phyloP scores from a whole-genome alignment of 1,140 invertebrate species.

The Heliconius congener region DNA sequence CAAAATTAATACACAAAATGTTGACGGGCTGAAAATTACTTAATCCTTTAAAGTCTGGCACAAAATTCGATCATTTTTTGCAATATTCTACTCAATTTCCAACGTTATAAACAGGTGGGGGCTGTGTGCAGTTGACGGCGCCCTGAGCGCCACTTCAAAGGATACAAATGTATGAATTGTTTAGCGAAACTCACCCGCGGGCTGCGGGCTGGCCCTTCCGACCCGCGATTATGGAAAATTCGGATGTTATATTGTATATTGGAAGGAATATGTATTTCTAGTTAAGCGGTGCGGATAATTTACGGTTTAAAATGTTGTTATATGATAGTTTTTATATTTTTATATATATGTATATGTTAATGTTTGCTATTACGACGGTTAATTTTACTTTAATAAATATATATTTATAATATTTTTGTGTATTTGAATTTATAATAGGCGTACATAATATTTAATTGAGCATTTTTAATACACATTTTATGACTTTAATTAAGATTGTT shows the following conservation, averaged over 20 bases:
- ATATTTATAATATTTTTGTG: too few relatives aligned
- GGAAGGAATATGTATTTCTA: slow-evolving; percentile 6
- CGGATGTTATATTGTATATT: slow-evolving; percentile 35
- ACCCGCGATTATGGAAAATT: slow-evolving; percentile 55
- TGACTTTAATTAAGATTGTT: too few relatives aligned
- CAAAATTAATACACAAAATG: slow-evolving; percentile 18
- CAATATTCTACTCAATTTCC: slow-evolving; percentile 56
- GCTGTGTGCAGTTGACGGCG: slow-evolving; percentile 70
- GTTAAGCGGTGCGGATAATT: not conserved
- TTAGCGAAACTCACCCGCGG: slow-evolving; percentile 67
- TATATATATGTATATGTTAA: not conserved
- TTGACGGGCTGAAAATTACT: slow-evolving; percentile 18
- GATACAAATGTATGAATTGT: slow-evolving; percentile 78
- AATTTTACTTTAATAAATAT: too few relatives aligned
- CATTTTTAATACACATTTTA: too few relatives aligned
- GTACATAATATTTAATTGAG: too few relatives aligned
- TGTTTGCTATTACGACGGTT: too few relatives aligned
- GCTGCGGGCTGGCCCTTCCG: slow-evolving; percentile 57
- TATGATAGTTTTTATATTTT: not conserved
- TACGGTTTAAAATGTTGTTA: not conserved
- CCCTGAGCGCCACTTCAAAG: slow-evolving; percentile 74
- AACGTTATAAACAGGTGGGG: slow-evolving; percentile 65
- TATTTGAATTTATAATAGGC: too few relatives aligned
- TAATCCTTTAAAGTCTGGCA: slow-evolving; percentile 30
- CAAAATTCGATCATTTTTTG: slow-evolving; percentile 32